A percentile compares a stretch with the other conserved stretches of the same genome.
These are phyloP conservation scores for Heterodera filipjevi DNA, from an alignment of 2,888 invertebrate genomes.

Conservation along the genomic window DNA sequence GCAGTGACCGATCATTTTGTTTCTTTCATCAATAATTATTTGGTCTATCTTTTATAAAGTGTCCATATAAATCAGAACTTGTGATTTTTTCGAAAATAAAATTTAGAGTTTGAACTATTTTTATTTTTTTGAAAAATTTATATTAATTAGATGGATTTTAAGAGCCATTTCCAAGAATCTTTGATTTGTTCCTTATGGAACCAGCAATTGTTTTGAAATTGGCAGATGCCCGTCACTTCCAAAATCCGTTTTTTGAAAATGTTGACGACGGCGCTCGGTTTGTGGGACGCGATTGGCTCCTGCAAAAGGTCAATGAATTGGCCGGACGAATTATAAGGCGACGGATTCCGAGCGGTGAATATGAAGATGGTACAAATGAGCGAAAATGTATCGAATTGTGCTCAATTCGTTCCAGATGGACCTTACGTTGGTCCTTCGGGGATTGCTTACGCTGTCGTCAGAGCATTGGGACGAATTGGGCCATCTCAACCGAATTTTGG, in stretches of 20 bases:
- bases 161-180: no score
- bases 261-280: slow-evolving; percentile 10
- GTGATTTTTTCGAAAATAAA: no score
- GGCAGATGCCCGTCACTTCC: slow-evolving; percentile 32
- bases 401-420: slow-evolving; percentile 14
- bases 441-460: slow-evolving; percentile 31
- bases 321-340: slow-evolving; percentile 16
- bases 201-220: neutral
- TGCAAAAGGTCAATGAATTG: slow-evolving; percentile 6
- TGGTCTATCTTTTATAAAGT: no score
- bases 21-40: no score
- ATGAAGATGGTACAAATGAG: slow-evolving; percentile 18
- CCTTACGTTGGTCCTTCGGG: slow-evolving; percentile 36
- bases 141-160: no score
- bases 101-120: neutral
- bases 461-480: neutral
- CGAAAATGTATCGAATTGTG: neutral
- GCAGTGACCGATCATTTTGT: no score
- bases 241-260: slow-evolving; percentile 39
- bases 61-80: no score
- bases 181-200: no score
- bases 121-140: neutral
- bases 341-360: slow-evolving; percentile 28
- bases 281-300: slow-evolving; percentile 37
- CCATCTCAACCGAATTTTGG: neutral